These are phyloP conservation scores for Zaprionus capensis DNA, from an alignment of 1,140 invertebrate species.

Conservation along the genomic window DNA sequence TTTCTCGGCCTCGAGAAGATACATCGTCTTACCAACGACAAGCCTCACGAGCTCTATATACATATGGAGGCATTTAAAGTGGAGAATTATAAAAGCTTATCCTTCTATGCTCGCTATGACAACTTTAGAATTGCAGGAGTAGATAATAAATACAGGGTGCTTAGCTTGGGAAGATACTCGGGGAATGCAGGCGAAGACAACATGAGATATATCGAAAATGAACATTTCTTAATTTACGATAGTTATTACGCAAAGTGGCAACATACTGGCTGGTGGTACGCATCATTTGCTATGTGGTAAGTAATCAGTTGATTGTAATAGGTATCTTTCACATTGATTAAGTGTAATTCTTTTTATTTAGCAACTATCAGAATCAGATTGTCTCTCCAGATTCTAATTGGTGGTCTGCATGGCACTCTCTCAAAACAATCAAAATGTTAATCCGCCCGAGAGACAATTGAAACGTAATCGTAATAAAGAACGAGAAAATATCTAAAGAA, in stretches of 20 bases:
- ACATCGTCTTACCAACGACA: not conserved
- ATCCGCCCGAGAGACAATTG: not conserved
- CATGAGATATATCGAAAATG: accelerated
- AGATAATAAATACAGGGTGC: not conserved
- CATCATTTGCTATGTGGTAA: too few relatives aligned
- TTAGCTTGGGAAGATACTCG: not conserved
- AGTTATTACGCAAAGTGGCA: too few relatives aligned
- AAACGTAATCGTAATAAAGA: not conserved
- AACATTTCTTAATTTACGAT: not conserved
- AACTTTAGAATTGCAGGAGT: not conserved
- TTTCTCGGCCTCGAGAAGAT: not conserved
- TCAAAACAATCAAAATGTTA: not conserved
- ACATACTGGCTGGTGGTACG: not conserved
- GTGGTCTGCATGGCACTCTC: accelerated
- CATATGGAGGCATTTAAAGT: not conserved
- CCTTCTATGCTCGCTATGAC: not conserved
- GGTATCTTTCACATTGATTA: not conserved
- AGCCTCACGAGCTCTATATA: not conserved
- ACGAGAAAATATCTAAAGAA: too few relatives aligned
- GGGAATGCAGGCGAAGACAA: accelerated
- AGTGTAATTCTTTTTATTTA: not conserved
- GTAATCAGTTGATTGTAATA: not conserved
- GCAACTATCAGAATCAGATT: too few relatives aligned
- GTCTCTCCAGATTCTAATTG: too few relatives aligned
- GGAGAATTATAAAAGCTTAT: accelerated